Percentiles rank a stretch among this genome's conserved stretches.
Conservation (phyloP, 2,888 invertebrate genomes). For the Acanthoscelides obtectus region DNA sequence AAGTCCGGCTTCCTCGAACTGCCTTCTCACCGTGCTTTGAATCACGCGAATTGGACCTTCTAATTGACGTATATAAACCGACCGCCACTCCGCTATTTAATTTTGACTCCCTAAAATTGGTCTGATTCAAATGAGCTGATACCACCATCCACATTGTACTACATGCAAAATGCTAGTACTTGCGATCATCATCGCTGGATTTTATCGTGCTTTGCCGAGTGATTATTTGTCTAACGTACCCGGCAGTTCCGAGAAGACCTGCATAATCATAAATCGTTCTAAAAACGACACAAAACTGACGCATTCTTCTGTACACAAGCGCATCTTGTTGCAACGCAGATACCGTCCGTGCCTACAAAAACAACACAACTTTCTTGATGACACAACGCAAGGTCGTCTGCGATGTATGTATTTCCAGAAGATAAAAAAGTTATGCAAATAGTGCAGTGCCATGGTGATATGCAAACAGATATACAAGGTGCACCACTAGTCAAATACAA, state of each 20-base stretch:
- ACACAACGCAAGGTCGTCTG: slow-evolving; percentile 18
- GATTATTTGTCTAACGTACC: neutral
- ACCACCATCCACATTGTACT: no score
- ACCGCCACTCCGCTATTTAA: no score
- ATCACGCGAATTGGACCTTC: no score
- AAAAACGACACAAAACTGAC: neutral
- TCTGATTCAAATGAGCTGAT: no score
- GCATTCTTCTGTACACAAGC: neutral
- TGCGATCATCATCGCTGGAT: neutral
- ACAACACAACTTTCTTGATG: slow-evolving; percentile 8
- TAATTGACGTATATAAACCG: no score
- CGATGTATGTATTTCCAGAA: slow-evolving; percentile 5
- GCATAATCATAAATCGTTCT: neutral
- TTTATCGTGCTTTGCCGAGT: neutral
- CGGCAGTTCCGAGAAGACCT: neutral
- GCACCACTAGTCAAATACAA: neutral
- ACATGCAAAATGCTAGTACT: no score
- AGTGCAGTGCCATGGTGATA: slow-evolving; percentile 1
- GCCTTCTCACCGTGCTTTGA: no score
- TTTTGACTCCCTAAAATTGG: no score
- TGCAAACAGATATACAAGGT: neutral
- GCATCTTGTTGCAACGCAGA: neutral
- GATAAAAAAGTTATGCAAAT: slow-evolving; percentile 20
- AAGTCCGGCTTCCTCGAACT: no score
- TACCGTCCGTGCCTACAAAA: neutral